Evolutionary conservation across 2,888 invertebrate genomes (phyloP).

Genomic region (Cosmopolites sordidus): DNA sequence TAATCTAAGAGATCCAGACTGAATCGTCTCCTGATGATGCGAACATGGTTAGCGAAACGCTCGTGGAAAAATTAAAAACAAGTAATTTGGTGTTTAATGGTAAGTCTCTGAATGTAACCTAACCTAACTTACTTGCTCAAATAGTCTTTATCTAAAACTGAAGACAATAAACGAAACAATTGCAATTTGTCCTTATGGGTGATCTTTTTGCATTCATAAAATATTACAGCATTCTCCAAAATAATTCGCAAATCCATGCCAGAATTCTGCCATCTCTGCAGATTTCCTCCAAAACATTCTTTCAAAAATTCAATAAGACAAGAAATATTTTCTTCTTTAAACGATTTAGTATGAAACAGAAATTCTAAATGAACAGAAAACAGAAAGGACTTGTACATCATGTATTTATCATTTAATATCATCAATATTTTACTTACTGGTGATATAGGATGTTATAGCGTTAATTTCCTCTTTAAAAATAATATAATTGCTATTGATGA

Average conservation of each 20-base stretch:
- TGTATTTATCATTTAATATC: too few species aligned
- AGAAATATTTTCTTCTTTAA: constrained; percentile 27
- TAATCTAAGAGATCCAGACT: too few species aligned
- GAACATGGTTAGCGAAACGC: too few species aligned
- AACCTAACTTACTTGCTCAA: constrained; percentile 40
- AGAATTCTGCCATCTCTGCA: constrained; percentile 31
- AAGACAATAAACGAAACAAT: constrained; percentile 49
- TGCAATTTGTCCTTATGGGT: constrained; percentile 38
- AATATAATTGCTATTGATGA: constrained; percentile 48
- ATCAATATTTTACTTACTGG: constrained; percentile 43
- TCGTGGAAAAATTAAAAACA: too few species aligned
- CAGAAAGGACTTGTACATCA: background rate
- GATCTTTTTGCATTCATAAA: constrained; percentile 26
- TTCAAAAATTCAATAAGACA: constrained; percentile 32
- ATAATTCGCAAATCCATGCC: constrained; percentile 31
- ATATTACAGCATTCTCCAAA: constrained; percentile 30
- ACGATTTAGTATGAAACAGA: constrained; percentile 20
- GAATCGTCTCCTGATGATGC: too few species aligned
- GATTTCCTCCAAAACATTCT: constrained; percentile 31
- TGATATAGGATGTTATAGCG: constrained; percentile 52
- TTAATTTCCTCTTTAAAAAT: constrained; percentile 45
- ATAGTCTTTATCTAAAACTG: constrained; percentile 45
- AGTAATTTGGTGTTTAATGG: too few species aligned
- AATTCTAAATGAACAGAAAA: constrained; percentile 8
- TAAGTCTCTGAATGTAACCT: too few species aligned